Conservation (phyloP, 2,888 invertebrate genomes). For the Phengaris alcon region DNA sequence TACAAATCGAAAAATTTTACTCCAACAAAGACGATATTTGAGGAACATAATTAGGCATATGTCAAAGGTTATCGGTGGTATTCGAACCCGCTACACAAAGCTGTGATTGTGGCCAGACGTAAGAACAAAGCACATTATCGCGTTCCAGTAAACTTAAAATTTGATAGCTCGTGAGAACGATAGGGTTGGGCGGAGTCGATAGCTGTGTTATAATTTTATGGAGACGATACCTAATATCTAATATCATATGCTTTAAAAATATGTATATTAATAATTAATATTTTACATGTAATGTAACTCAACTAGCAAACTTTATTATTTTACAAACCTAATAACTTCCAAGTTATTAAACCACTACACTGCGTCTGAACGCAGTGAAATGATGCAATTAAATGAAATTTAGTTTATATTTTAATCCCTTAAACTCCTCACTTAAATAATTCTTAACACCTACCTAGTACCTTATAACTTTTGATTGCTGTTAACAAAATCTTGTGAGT, state of each 20-base stretch:
- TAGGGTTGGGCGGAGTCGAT: constrained; percentile 26
- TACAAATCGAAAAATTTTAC: not conserved
- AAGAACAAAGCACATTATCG: constrained; percentile 67
- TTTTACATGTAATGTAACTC: too few species aligned
- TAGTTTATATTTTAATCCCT: too few species aligned
- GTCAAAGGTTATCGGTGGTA: constrained; percentile 1
- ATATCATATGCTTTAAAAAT: not conserved
- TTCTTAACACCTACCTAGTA: too few species aligned
- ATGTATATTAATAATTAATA: too few species aligned
- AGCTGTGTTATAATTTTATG: not conserved
- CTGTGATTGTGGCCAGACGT: constrained; percentile 45
- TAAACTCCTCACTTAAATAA: too few species aligned
- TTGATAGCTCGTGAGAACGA: constrained; percentile 69
- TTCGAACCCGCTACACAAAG: not conserved
- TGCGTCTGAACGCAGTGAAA: too few species aligned
- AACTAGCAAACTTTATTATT: too few species aligned
- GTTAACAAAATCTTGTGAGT: too few species aligned
- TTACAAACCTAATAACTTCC: too few species aligned
- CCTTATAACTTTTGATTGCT: too few species aligned
- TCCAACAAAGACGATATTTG: not conserved
- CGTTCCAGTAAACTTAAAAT: constrained; percentile 64
- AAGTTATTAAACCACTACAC: too few species aligned
- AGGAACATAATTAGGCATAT: not conserved
- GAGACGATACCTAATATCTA: not conserved
- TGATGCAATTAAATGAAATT: too few species aligned